Base-by-base conservation (phyloP, 2,888 invertebrate genomes). In the Scrobipalpa costella region DNA sequence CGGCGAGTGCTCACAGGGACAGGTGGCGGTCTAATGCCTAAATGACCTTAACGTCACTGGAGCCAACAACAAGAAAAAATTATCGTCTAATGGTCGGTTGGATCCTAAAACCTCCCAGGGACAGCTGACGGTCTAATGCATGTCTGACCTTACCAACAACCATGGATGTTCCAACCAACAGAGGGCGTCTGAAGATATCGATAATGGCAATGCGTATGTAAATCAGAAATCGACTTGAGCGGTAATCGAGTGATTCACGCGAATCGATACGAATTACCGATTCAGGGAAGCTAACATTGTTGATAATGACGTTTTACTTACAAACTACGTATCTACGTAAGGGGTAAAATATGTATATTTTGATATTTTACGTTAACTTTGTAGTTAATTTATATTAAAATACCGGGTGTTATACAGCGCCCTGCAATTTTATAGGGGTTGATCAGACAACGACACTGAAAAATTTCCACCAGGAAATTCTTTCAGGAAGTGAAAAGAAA, bases 181-280 rank as follows among this genome's bases (percentile, higher is more conserved):
- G 5, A 6, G 13, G 7, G 15, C n/a, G 15, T 33, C 1, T 27
- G 27, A 52, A 55, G n/a, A 13, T 33, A 55, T n/a, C 33, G 33
- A 55, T 33, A 33, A 19, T 21, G 55, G 27, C 33, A 33, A 55
- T 55, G n/a, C 1, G 27, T 27, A 55, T 55, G 44, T 44, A 44
- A 64, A 66, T 63, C 61, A 63, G 64, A 64, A 64, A 64, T 61
- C 47, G 61, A 60, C 27, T 40, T 15, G 33, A 33, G 15, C 9
- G 17, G 8, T 36, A 36, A 36, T 38, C 17, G 36, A 38, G 57
- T 38, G 57, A 38, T 58, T 65, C 63, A 63, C 61, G 61, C 57
- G 57, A 63, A 65, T 57, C 57, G 55, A 55, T 6, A 44, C 6
- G 55, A 55, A 21, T 52, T 7, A 34, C 15, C 15, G 21, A 21